Evolutionary conservation across 2,113 vertebrate genomes (phyloP).

Genomic region (Lasiurus cinereus): DNA sequence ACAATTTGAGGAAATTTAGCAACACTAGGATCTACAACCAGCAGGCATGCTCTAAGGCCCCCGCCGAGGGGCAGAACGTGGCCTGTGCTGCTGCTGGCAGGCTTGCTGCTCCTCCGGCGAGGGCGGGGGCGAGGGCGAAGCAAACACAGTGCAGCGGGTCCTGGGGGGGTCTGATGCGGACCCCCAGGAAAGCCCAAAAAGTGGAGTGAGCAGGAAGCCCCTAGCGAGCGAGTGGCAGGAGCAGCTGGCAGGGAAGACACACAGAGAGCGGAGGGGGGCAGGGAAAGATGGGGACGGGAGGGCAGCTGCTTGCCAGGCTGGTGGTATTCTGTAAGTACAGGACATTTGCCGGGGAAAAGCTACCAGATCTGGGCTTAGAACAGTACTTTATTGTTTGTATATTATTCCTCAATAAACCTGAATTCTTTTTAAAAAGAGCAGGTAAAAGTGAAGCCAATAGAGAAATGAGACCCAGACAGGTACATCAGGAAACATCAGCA

Average conservation of each 20-base stretch:
- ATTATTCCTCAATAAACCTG: not conserved
- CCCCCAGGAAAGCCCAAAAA: no score
- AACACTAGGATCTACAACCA: not conserved
- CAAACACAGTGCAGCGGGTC: no score
- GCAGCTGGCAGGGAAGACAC: no score
- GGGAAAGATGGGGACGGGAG: not conserved
- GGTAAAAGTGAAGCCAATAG: not conserved
- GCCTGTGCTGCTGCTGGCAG: not conserved
- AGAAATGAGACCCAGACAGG: not conserved
- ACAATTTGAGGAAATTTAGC: not conserved
- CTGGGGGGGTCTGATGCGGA: no score
- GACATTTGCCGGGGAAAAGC: not conserved
- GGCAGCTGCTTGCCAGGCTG: no score
- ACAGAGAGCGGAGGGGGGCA: no score
- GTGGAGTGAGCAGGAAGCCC: no score
- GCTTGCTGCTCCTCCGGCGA: no score
- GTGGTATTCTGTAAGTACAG: not conserved
- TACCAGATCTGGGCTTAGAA: not conserved
- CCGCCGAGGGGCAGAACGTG: not conserved
- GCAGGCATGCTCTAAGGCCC: not conserved
- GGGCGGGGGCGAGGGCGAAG: no score
- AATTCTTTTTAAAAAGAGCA: not conserved
- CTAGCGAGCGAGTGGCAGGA: no score
- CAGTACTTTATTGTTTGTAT: not conserved
- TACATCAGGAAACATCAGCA: no score